phyloP scores from a whole-genome alignment of 1,140 invertebrate species.

The Polyergus mexicanus region DNA sequence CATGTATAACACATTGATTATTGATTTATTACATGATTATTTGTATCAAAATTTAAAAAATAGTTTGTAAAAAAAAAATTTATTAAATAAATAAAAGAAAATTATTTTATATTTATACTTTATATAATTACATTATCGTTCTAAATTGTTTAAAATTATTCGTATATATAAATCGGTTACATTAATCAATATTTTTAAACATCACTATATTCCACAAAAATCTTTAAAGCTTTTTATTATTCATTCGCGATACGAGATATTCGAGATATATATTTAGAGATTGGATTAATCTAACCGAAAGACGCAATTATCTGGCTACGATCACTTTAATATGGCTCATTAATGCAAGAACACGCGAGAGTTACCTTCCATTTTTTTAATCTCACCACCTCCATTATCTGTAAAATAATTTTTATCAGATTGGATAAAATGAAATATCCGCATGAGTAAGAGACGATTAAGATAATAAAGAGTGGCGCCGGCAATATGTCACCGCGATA shows the following conservation, averaged over 20 bases:
- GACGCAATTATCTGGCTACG: neutral
- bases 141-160: neutral
- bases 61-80: neutral
- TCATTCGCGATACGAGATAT: neutral
- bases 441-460: neutral
- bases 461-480: neutral
- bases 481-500: neutral
- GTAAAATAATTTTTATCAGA: constrained; percentile 19
- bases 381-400: neutral
- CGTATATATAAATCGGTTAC: neutral
- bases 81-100: neutral
- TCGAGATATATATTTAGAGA: neutral
- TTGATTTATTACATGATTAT: too few relatives aligned
- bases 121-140: neutral
- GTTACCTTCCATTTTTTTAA: neutral
- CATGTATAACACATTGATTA: neutral
- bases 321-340: constrained; percentile 11
- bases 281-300: neutral
- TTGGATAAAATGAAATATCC: neutral
- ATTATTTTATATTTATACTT: neutral
- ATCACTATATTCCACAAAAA: neutral
- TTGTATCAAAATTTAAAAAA: too few relatives aligned
- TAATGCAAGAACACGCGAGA: neutral
- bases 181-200: neutral
- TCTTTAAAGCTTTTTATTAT: neutral